Conservation (phyloP, 1,140 invertebrate genomes). For the Liolophura sinensis region DNA sequence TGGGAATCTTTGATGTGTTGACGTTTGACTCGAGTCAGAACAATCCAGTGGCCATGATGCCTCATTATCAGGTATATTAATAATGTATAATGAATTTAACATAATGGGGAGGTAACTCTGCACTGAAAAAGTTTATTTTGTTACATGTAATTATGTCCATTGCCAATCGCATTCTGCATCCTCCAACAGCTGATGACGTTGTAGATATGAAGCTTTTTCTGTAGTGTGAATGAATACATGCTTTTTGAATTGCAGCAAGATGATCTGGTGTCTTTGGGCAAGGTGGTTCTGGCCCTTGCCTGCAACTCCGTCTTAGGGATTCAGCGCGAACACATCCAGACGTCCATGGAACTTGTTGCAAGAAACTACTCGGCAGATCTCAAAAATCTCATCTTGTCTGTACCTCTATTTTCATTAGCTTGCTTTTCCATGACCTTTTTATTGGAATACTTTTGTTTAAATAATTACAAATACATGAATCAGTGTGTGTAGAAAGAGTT, state of each 20-base stretch:
- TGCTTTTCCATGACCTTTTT: too few species aligned
- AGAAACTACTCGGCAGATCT: constrained; percentile 89
- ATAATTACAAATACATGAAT: too few species aligned
- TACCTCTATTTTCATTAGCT: constrained; percentile 38
- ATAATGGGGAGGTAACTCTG: too few species aligned
- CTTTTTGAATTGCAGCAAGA: constrained; percentile 70
- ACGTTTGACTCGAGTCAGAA: constrained; percentile 73
- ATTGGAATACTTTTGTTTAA: too few species aligned
- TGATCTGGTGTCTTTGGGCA: constrained; percentile 89
- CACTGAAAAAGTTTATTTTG: constrained; percentile 2
- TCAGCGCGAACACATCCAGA: constrained; percentile 75
- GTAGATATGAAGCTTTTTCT: too few species aligned
- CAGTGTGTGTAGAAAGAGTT: too few species aligned
- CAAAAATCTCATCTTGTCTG: constrained; percentile 90
- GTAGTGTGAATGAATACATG: too few species aligned
- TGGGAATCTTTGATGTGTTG: constrained; percentile 82
- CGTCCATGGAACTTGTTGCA: constrained; percentile 85
- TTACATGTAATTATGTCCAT: not conserved
- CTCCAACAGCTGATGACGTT: too few species aligned
- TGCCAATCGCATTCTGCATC: too few species aligned
- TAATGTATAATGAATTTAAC: constrained; percentile 1
- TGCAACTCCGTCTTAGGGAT: constrained; percentile 87
- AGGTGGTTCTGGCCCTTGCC: constrained; percentile 85
- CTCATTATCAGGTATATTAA: constrained; percentile 73
- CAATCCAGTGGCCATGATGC: constrained; percentile 71